Evolutionary conservation across 2,797 vertebrate genomes (phyloP).

Genomic region (Anabacerthia variegaticeps): DNA sequence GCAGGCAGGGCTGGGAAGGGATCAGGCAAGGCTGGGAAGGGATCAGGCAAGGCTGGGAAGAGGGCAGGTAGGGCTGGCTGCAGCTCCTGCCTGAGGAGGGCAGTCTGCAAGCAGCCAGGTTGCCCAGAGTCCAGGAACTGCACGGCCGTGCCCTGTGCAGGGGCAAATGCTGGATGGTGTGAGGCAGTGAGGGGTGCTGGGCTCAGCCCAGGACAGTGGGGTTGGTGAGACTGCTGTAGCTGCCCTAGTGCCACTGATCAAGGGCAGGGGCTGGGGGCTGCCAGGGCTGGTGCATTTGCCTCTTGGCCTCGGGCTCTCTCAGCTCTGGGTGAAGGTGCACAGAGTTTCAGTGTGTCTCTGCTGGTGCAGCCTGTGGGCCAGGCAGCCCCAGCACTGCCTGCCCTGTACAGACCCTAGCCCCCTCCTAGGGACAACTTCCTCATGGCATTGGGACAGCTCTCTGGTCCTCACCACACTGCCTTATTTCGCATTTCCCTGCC

Average conservation of each 20-base stretch:
- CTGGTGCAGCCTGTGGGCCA: neutral
- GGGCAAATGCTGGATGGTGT: neutral
- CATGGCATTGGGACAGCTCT: accelerated
- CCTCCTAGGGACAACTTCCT: neutral
- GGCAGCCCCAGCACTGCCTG: neutral
- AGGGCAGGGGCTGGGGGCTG: neutral
- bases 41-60: neutral
- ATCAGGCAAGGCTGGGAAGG: neutral
- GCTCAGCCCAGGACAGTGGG: neutral
- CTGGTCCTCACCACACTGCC: neutral
- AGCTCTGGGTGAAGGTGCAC: neutral
- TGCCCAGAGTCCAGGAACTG: neutral
- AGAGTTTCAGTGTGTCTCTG: neutral
- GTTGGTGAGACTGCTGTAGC: neutral
- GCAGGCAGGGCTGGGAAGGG: neutral
- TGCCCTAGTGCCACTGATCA: neutral
- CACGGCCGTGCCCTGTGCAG: accelerated
- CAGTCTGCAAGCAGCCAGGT: neutral
- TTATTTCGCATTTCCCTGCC: neutral
- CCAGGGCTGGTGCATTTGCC: neutral
- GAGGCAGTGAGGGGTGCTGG: neutral
- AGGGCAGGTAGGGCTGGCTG: neutral
- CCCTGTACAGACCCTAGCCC: neutral
- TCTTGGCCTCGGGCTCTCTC: neutral
- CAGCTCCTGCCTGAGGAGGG: neutral